Base-by-base conservation (phyloP, 2,888 invertebrate genomes). In the Drosophila leonis region DNA sequence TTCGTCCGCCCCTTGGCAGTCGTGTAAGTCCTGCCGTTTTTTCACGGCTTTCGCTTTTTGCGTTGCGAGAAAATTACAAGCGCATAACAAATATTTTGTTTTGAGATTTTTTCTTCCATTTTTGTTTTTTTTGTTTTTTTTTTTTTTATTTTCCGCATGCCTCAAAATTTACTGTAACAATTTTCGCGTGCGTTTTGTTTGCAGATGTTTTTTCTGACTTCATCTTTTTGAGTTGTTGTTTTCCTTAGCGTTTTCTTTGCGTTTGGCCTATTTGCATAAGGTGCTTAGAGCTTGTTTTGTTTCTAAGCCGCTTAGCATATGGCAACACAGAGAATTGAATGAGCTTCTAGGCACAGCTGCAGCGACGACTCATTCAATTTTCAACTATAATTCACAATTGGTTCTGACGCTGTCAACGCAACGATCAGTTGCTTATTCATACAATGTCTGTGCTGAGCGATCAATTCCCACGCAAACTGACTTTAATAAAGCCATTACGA, bases 1-100 rank as follows among this genome's bases (percentile, higher is more conserved):
- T 8, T 1, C 51, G 18, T 12, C 2, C 35, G 20, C 42, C 35
- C 37, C 49, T 31, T 33, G 13, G 44, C 35, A 35, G 10, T 60
- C 51, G 27, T 55, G 33, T 31, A 42, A 49, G 51, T 67, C 68
- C 51, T 66, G 75, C 55, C 54, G n/a, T 51, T 64, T 69, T 79
- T 80, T 72, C 72, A 71, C 68, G 66, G 75, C 80, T 78, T 74
- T 75, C 75, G 60, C 60, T 71, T 71, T 49, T 49, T 46, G 68
- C 74, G 72, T 65, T 69, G 82, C 83, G 73, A 78, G 77, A 73
- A 83, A 83, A 82, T 88, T 88, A 85, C 84, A 88, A 88, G 88
- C 88, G 88, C 73, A 85, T 88, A 85, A 85, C 88, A 85, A 88
- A 85, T 88, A 85, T 88, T 85, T 85, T 88, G 77, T 80, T 85